These are phyloP conservation scores for Lobophora halterata DNA, from an alignment of 2,888 invertebrate species.

Conservation along the genomic window DNA sequence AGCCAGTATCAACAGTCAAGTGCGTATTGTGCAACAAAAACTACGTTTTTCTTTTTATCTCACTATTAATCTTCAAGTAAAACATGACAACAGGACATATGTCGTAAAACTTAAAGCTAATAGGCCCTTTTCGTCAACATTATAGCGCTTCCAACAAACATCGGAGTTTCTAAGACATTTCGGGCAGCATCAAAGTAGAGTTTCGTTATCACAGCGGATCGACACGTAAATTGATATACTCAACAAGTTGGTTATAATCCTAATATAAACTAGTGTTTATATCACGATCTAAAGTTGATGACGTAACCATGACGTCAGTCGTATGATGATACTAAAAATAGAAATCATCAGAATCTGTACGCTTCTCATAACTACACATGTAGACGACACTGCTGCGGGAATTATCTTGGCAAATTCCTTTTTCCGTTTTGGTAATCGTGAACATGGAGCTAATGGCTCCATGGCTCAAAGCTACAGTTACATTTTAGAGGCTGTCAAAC, in stretches of 20 bases:
- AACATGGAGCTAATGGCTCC: slow-evolving; percentile 11
- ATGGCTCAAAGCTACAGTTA: slow-evolving; percentile 16
- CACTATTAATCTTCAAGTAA: slow-evolving; percentile 16
- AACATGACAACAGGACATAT: slow-evolving; percentile 7
- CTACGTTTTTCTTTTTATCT: slow-evolving; percentile 13
- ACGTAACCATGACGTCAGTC: slow-evolving; percentile 19
- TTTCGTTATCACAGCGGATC: slow-evolving; percentile 6
- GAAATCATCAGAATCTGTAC: neutral
- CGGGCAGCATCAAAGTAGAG: slow-evolving; percentile 13
- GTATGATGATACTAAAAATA: slow-evolving; percentile 8
- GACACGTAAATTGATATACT: neutral
- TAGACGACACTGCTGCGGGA: neutral
- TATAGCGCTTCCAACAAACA: slow-evolving; percentile 9
- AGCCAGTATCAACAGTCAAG: slow-evolving; percentile 13
- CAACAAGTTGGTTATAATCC: neutral
- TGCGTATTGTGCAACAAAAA: slow-evolving; percentile 14
- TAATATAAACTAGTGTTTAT: slow-evolving; percentile 8
- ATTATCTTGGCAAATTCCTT: neutral
- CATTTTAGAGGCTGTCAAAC: slow-evolving; percentile 20
- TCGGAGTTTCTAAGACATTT: slow-evolving; percentile 8
- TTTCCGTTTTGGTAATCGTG: slow-evolving; percentile 7
- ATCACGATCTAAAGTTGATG: slow-evolving; percentile 6
- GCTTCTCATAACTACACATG: neutral
- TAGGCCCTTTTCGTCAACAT: slow-evolving; percentile 6
- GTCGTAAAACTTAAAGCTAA: slow-evolving; percentile 20